Percentiles rank a stretch among this genome's conserved stretches.
Conservation (phyloP, 2,113 vertebrate genomes). For the Pterocles orientalis region DNA sequence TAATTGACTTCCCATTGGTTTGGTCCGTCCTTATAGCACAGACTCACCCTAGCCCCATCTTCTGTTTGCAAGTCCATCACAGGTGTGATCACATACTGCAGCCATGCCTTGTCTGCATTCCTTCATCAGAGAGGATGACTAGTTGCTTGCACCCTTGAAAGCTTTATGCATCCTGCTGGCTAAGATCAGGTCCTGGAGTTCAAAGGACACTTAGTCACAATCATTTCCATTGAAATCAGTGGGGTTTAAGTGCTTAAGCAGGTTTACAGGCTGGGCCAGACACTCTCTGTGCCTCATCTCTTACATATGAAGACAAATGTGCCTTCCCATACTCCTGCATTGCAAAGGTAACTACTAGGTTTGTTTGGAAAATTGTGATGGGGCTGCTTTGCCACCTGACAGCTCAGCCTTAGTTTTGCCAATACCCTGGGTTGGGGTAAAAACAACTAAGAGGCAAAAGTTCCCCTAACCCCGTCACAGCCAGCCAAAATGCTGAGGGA, state of each 20-base stretch:
- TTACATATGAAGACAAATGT: not conserved
- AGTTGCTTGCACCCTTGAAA: not conserved
- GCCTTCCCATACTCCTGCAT: not conserved
- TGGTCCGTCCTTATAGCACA: not conserved
- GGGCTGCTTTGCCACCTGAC: not conserved
- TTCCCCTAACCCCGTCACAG: not conserved
- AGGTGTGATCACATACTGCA: fast-evolving
- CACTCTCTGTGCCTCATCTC: not conserved
- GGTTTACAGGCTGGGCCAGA: not conserved
- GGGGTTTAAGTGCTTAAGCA: not conserved
- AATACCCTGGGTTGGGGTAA: fast-evolving
- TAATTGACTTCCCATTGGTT: not conserved
- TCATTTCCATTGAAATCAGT: not conserved
- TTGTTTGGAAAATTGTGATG: not conserved
- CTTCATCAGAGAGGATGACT: not conserved
- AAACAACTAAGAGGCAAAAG: not conserved
- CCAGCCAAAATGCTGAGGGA: not conserved
- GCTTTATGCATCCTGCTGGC: not conserved
- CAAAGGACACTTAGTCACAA: not conserved
- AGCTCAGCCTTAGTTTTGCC: not conserved
- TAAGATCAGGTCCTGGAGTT: not conserved
- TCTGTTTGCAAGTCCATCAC: not conserved
- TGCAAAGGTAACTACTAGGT: not conserved
- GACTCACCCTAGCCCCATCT: not conserved
- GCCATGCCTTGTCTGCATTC: not conserved